Evolutionary conservation across 1,140 invertebrate genomes (phyloP).

Genomic region (Reticulitermes speratus): DNA sequence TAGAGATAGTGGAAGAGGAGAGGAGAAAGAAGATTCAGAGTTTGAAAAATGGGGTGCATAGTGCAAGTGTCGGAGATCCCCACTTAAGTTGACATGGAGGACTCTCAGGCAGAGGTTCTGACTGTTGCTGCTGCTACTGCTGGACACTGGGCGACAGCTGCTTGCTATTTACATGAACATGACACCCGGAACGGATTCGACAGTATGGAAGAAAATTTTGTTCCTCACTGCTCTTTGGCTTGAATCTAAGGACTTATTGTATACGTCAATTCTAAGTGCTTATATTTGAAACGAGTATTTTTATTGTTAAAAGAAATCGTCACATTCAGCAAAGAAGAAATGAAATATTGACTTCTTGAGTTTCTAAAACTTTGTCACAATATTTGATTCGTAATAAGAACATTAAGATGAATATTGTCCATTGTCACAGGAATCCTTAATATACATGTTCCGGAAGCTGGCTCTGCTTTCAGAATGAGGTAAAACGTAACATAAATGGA

Average conservation of each 20-base stretch:
- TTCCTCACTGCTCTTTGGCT: neutral
- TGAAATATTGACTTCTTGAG: no score
- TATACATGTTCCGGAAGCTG: no score
- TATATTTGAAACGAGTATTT: no score
- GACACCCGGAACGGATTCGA: neutral
- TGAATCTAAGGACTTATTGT: neutral
- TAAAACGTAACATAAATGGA: no score
- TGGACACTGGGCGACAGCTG: neutral
- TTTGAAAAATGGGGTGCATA: slow-evolving; percentile 10
- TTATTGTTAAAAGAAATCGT: no score
- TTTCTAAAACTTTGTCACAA: no score
- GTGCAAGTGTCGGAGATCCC: slow-evolving; percentile 12
- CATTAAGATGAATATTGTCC: no score
- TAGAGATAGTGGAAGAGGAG: neutral
- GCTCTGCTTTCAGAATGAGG: no score
- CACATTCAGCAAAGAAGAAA: no score
- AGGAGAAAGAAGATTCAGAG: neutral
- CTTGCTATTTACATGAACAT: neutral
- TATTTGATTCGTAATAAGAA: no score
- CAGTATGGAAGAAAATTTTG: neutral
- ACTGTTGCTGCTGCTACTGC: neutral
- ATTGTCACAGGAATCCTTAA: no score
- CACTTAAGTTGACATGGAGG: slow-evolving; percentile 4
- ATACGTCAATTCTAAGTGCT: no score
- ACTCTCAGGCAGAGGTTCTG: neutral